A percentile compares a stretch with the other conserved stretches of the same genome.
Evolutionary conservation across 2,797 vertebrate genomes (phyloP).

Genomic region (Intellagama lesueurii): DNA sequence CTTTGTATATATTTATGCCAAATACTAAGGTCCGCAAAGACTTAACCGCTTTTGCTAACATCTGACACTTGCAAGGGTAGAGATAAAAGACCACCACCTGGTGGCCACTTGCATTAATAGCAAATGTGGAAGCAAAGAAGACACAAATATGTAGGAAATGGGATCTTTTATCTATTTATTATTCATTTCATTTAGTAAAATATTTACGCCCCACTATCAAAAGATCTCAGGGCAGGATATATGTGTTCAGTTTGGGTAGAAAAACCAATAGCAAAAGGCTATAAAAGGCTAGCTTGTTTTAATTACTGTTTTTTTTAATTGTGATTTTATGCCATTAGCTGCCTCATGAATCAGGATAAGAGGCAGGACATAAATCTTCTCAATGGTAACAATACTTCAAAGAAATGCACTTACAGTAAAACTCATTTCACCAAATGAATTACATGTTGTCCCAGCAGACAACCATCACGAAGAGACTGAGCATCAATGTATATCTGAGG

Average conservation of each 20-base stretch:
- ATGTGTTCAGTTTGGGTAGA: not conserved
- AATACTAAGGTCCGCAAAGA: not conserved
- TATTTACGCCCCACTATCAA: no score
- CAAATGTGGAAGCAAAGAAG: not conserved
- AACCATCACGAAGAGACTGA: not conserved
- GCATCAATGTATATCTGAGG: not conserved
- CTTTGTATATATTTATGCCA: not conserved
- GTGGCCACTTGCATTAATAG: constrained; percentile 11
- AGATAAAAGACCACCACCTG: constrained; percentile 8
- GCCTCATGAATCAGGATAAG: not conserved
- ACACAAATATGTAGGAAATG: not conserved
- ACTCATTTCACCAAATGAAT: not conserved
- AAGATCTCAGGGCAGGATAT: no score
- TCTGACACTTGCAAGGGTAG: not conserved
- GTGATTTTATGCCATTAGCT: not conserved
- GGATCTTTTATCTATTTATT: not conserved
- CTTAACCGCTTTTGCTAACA: not conserved
- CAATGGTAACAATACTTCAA: not conserved
- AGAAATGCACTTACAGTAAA: not conserved
- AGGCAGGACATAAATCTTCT: not conserved
- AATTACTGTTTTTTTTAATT: not conserved
- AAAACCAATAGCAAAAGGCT: not conserved
- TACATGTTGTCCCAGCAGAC: not conserved
- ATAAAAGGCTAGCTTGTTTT: not conserved
- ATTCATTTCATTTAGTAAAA: no score